Conservation (phyloP, 2,113 vertebrate species). For the Cinclus cinclus region DNA sequence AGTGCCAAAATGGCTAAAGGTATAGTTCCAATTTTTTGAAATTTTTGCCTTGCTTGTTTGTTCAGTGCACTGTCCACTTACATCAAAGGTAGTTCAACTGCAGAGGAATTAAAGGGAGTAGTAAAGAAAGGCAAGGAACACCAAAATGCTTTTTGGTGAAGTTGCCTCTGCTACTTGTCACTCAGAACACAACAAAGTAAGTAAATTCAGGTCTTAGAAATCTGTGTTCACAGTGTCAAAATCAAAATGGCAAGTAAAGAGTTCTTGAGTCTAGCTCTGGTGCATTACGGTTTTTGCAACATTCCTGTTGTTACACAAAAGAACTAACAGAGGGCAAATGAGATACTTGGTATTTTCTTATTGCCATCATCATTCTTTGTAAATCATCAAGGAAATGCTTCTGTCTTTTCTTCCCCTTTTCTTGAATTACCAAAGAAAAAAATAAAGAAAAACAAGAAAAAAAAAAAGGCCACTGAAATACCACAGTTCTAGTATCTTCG, state of each 20-base stretch:
- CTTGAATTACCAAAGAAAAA: not conserved
- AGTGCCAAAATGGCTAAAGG: not conserved
- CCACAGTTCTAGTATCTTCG: slow-evolving; percentile 53
- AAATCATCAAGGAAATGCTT: slow-evolving; percentile 59
- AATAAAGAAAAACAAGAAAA: not conserved
- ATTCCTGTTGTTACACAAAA: not conserved
- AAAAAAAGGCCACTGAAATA: slow-evolving; percentile 25
- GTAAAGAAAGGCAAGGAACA: not conserved
- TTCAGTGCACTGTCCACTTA: not conserved
- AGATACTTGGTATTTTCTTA: slow-evolving; percentile 26
- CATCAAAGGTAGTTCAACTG: not conserved
- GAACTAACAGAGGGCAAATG: slow-evolving; percentile 19
- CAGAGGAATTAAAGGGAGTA: not conserved
- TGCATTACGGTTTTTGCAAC: not conserved
- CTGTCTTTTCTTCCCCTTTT: slow-evolving; percentile 8
- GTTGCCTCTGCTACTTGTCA: not conserved
- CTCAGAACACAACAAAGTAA: not conserved
- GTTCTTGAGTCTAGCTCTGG: not conserved
- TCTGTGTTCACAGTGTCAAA: not conserved
- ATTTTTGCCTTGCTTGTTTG: not conserved
- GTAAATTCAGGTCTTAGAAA: not conserved
- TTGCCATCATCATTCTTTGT: slow-evolving; percentile 44
- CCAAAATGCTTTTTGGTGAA: not conserved
- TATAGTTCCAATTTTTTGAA: not conserved
- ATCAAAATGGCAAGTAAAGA: not conserved